Evolutionary conservation across 64 coral and sea anemone species (phyloP).

Genomic region (Stichodactyla helianthus): DNA sequence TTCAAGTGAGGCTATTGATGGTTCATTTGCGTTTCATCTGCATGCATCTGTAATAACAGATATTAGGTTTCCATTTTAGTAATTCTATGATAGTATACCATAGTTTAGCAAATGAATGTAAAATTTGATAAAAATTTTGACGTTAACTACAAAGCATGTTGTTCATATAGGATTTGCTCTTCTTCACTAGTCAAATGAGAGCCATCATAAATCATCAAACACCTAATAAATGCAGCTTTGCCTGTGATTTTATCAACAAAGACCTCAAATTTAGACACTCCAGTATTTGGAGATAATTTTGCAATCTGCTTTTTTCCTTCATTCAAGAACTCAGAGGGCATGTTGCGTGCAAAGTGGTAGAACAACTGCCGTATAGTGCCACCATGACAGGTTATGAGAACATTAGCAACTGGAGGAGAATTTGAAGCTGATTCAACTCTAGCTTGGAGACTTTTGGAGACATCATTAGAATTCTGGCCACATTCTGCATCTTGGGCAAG

Average conservation of each 20-base stretch:
- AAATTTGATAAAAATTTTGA: too few relatives aligned
- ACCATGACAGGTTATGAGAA: conserved; percentile 7
- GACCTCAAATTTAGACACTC: conserved; percentile 18
- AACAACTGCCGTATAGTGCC: conserved; percentile 16
- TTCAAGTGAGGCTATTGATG: too few relatives aligned
- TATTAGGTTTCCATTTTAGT: too few relatives aligned
- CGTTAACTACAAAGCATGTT: not conserved
- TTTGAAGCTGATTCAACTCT: not conserved
- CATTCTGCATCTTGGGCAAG: not conserved
- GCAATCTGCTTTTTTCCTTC: not conserved
- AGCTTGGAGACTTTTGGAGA: not conserved
- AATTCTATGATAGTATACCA: too few relatives aligned
- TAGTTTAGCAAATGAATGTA: too few relatives aligned
- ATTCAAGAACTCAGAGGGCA: not conserved
- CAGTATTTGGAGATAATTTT: not conserved
- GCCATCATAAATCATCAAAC: conserved; percentile 21
- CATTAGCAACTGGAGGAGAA: not conserved
- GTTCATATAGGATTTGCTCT: conserved; percentile 1
- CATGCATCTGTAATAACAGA: too few relatives aligned
- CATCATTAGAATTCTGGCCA: not conserved
- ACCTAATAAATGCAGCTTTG: not conserved
- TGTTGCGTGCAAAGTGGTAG: not conserved
- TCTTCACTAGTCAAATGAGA: conserved; percentile 6
- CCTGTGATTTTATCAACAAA: not conserved
- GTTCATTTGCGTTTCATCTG: too few relatives aligned